Evolutionary conservation across 2,797 vertebrate species (phyloP), one percentile per base, ranked within the genome.

Genomic region (Halcyon leucocephala): DNA sequence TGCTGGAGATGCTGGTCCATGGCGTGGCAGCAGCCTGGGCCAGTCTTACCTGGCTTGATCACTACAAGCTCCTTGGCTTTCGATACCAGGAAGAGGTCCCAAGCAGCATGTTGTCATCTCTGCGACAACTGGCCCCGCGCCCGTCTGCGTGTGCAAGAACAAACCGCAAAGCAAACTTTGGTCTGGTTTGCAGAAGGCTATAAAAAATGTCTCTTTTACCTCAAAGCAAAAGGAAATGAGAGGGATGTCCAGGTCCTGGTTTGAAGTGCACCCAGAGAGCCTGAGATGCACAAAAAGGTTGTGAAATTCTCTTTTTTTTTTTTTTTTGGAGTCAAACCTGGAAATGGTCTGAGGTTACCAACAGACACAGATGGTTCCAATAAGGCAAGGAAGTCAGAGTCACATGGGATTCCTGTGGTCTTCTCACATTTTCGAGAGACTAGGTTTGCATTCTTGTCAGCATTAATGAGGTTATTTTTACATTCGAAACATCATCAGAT

Each of bases 311-410:
- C 16, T 22, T 28, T 51, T 17, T 22, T 28, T 31, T 28, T 46
- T 22, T 22, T 46, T 22, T 22, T 7, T 7, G 3, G 66, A 90
- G 54, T 42, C 92, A 64, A 76, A 95, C 35, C 83, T 78, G 90
- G 90, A 44, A 55, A 28, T 10, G 52, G 66, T 71, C 87, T 62
- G 86, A 71, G 93, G 89, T 92, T 93, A 79, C 95, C 62, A 65
- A 20, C 72, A 91, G 85, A 22, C 49, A 26, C 97, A 97, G 97
- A 97, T 98, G 97, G 95, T 97, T 97, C 93, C 91, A 97, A 94
- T 97, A 80, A 98, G 51, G 71, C 33, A 4, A 76, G 26, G 81
- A 84, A 95, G 46, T 71, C 91, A 55, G 74, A n/a, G 70, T 97
- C 97, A 91, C 95, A 55, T 94, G 97, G 97, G 95, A 95, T 95